Percentiles rank a stretch among this genome's conserved stretches.
Conservation (phyloP, 2,888 invertebrate species). For the Molanna angustata region DNA sequence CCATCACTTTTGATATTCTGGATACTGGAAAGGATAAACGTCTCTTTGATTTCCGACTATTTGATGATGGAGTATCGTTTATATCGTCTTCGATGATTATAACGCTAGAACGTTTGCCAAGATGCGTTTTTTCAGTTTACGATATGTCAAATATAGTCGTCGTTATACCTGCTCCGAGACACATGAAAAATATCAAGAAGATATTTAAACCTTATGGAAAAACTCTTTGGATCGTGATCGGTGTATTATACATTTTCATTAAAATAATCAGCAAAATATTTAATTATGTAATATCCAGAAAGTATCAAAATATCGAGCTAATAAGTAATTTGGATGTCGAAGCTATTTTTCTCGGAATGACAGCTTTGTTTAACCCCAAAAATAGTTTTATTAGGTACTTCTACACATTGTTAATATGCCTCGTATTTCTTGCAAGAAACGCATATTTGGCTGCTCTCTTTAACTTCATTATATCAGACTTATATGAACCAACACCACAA, state of each 20-base stretch:
- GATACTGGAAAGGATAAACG: not conserved
- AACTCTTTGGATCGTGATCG: not conserved
- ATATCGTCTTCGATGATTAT: not conserved
- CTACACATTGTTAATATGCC: not conserved
- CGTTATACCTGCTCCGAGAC: not conserved
- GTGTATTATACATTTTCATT: no score
- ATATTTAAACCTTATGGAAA: conserved; percentile 6
- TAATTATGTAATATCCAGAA: no score
- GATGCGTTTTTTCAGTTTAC: not conserved
- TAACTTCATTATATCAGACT: conserved; percentile 7
- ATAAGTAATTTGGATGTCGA: not conserved
- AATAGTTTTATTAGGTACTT: not conserved
- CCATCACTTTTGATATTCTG: not conserved
- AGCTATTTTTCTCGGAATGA: conserved; percentile 3
- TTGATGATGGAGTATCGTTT: not conserved
- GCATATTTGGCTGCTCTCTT: conserved; percentile 3
- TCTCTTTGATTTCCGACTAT: not conserved
- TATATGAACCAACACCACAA: not conserved
- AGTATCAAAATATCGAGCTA: not conserved
- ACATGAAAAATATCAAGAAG: conserved; percentile 3
- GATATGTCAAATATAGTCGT: not conserved
- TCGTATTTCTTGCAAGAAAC: conserved; percentile 10
- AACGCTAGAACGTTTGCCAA: not conserved
- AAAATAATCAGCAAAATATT: no score
- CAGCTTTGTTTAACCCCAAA: not conserved